Evolutionary conservation across 2,888 invertebrate species (phyloP), one percentile per base, ranked within the genome.

Genomic region (Gandaritis pyraliata): DNA sequence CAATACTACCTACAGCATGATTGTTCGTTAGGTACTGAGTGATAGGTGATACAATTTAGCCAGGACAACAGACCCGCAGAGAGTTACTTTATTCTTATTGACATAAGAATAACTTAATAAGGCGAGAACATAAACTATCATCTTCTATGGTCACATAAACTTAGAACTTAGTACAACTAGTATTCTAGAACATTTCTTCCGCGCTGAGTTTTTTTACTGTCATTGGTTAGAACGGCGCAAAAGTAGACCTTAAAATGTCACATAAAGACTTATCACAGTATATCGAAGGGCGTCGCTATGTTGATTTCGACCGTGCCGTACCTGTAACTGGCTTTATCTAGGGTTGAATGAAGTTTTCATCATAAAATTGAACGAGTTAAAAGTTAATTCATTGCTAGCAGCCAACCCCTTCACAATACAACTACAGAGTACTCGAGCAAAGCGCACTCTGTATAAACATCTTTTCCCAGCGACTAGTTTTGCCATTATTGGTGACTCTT

Each of bases 21-120:
- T 73, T n/a, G n/a, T 74, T 82, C 80, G 77, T 80, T 83, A 78
- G 72, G 73, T 72, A 70, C 45, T 55, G 59, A 52, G 58, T 68
- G 58, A 71, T 68, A 63, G 58, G 64, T 70, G 29, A 43, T 33
- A 48, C 6, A 15, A 16, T 53, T 10, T 23, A 23, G 23, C 46
- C 36, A 54, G 46, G 23, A 6, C 36, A 15, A 53, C 46, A 53
- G 53, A 53, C 43, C n/a, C 6, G 38, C 16, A 46, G 36, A 49
- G 16, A 36, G 18, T 30, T 16, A 16, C 41, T 43, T 43, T 43
- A n/a, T 45, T 53, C 33, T 18, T 46, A 16, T n/a, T 15, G 33
- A 18, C 18, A 18, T 38, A 33, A 46, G 15, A 36, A 1, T 15
- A n/a, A 54, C 38, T 48, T 1, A 41, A 47, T 23, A 13, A 33